These are phyloP conservation scores for Psittacara wagleri DNA, from an alignment of 2,113 vertebrate species.

Conservation along the genomic window DNA sequence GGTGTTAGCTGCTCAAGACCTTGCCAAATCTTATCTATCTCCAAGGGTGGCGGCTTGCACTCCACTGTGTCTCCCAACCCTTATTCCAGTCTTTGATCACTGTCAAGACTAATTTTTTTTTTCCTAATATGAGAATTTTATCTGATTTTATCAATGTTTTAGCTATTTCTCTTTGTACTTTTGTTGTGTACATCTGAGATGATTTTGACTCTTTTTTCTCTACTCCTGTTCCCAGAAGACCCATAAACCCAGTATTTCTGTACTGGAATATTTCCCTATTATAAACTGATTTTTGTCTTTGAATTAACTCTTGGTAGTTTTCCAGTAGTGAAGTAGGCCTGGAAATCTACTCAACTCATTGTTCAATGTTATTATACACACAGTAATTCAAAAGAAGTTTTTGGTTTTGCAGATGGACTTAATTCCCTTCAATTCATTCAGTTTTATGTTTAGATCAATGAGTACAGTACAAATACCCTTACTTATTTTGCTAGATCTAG, in stretches of 20 bases:
- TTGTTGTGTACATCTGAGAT: neutral
- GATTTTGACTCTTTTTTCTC: neutral
- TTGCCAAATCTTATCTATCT: neutral
- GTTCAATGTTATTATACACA: neutral
- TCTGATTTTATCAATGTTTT: neutral
- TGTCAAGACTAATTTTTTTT: neutral
- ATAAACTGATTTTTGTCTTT: neutral
- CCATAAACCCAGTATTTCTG: neutral
- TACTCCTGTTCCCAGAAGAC: neutral
- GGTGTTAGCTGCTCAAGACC: neutral
- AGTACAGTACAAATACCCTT: neutral
- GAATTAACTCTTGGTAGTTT: neutral
- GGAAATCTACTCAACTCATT: neutral
- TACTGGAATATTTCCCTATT: neutral
- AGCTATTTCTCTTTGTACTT: neutral
- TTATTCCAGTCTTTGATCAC: neutral
- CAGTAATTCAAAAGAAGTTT: neutral
- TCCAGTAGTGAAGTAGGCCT: neutral
- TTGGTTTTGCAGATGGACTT: neutral
- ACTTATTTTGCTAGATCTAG: neutral
- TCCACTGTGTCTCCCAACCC: neutral
- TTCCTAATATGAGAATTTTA: neutral
- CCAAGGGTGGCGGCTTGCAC: neutral
- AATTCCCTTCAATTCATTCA: neutral
- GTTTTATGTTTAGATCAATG: neutral